Evolutionary conservation across 2,113 vertebrate genomes (phyloP), one percentile per base, ranked within the genome.

Genomic region (Hydrolagus affinis): DNA sequence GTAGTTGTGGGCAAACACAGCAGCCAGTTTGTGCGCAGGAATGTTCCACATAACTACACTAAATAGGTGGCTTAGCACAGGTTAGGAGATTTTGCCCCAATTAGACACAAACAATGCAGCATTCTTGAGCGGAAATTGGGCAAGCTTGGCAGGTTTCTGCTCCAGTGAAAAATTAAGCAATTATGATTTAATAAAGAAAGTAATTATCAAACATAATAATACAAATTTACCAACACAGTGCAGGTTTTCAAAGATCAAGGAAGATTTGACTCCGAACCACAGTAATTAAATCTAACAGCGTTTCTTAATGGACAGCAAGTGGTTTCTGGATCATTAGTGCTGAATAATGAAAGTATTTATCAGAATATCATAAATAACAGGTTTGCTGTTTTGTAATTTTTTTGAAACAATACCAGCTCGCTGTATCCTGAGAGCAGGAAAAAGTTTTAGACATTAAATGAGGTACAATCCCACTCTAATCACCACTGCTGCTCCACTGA

Each of bases 181-280:
- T 83, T 83, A 68, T 25, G 32, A 83, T 83, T 83, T 83, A 15
- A 83, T 64, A 83, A 83, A 66, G 78, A 83, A 83, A 68, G 60
- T 66, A 83, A 83, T 83, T 83, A 66, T 83, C 62, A 83, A 66
- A 17, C 60, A 64, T 83, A 83, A 83, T 68, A 83, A 83, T 66
- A 60, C 11, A 66, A 83, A 83, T 66, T 83, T 32, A 68, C 78
- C 78, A 83, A 83, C 78, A 83, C 8, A 14, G 4, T 83, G 19
- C 78, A 21, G 4, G 62, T 68, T 32, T 68, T 66, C 78, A 83
- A 30, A 83, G 62, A 83, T 30, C 62, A 66, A 83, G 73, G 4
- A 60, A 32, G 78, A 32, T 68, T 17, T 83, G 78, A 83, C 64
- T 30, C 32, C 66, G 78, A 21, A 83, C 30, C 78, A 68, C 78